A percentile compares a stretch with the other conserved stretches of the same genome.
phyloP scores from a whole-genome alignment of 2,113 vertebrate genomes.

The Aplodontia rufa region DNA sequence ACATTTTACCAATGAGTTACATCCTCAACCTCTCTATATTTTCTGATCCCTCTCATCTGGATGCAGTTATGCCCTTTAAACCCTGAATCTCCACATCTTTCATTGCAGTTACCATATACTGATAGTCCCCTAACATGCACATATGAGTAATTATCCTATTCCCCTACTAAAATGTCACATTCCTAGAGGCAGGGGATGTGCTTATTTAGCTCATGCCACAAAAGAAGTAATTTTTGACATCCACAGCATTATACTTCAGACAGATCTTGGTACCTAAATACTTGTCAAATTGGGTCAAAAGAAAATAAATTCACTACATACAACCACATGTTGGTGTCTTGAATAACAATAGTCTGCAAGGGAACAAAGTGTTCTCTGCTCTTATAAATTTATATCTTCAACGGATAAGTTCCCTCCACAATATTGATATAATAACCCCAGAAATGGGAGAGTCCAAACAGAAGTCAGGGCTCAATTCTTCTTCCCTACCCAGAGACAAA shows the following conservation, averaged over 20 bases:
- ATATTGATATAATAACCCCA: background rate
- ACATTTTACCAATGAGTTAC: background rate
- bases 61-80: background rate
- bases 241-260: background rate
- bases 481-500: background rate
- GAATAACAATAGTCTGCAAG: background rate
- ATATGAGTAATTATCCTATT: slow-evolving; percentile 1
- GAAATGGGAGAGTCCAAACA: background rate
- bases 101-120: background rate
- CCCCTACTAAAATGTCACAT: slow-evolving; percentile 28
- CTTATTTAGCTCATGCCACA: slow-evolving; percentile 17
- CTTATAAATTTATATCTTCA: background rate
- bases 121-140: background rate
- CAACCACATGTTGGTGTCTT: background rate
- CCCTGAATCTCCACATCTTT: background rate
- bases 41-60: background rate
- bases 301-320: slow-evolving; percentile 24
- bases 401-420: background rate
- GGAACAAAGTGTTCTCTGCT: background rate
- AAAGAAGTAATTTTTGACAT: background rate
- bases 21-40: background rate
- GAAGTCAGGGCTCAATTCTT: background rate
- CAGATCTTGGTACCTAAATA: slow-evolving; percentile 4
- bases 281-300: slow-evolving; percentile 27
- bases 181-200: background rate